Percentiles rank a stretch among this genome's conserved stretches.
Evolutionary conservation across 2,888 invertebrate genomes (phyloP).

Genomic region (Argyresthia albistria): DNA sequence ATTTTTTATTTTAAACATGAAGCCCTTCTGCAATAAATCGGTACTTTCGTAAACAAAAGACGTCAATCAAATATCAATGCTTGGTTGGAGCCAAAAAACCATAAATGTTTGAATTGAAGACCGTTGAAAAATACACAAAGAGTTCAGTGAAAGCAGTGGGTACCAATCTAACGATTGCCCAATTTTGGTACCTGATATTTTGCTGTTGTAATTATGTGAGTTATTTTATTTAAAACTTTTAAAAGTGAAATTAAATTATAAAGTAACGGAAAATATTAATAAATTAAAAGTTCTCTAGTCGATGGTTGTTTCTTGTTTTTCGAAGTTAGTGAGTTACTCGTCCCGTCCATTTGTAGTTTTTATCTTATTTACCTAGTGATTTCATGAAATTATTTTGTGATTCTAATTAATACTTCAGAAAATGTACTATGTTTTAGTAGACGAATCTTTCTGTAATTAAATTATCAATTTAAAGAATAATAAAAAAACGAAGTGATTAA

Average conservation of each 20-base stretch:
- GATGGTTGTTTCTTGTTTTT: background rate
- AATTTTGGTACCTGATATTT: constrained; percentile 42
- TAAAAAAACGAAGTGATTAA: no score
- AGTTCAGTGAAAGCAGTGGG: constrained; percentile 3
- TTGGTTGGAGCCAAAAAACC: no score
- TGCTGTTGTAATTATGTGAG: no score
- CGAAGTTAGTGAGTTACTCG: constrained; percentile 39
- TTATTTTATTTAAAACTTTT: background rate
- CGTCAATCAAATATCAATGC: no score
- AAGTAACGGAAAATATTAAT: no score
- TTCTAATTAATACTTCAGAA: constrained; percentile 15
- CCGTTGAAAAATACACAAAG: no score
- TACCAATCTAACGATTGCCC: constrained; percentile 58
- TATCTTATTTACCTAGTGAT: constrained; percentile 13
- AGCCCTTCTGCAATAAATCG: no score
- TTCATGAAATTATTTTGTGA: background rate
- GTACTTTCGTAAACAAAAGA: no score
- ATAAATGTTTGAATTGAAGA: no score
- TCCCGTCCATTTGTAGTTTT: constrained; percentile 62
- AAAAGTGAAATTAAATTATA: background rate
- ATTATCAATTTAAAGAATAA: no score
- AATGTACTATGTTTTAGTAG: background rate
- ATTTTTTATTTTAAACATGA: no score
- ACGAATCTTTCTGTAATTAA: no score
- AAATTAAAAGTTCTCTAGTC: background rate